These are phyloP conservation scores for Enteromius treurensis DNA, from an alignment of 2,797 vertebrate species.

Conservation along the genomic window DNA sequence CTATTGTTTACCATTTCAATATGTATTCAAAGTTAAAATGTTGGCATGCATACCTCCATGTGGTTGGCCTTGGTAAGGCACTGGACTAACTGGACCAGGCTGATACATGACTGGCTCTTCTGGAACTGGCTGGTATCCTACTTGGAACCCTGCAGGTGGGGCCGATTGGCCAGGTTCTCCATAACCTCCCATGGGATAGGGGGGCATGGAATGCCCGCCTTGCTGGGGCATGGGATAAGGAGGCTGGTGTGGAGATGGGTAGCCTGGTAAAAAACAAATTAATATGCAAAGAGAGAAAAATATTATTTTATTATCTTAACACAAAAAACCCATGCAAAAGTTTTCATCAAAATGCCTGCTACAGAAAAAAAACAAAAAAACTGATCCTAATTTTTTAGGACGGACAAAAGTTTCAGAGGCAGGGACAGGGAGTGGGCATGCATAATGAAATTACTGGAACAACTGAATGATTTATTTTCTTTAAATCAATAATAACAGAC, in stretches of 20 bases:
- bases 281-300: not conserved
- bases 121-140: slow-evolving; percentile 56
- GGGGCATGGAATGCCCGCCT: slow-evolving; percentile 66
- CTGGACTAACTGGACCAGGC: slow-evolving; percentile 66
- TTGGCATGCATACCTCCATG: slow-evolving; percentile 60
- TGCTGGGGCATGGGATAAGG: slow-evolving; percentile 74
- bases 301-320: too few species aligned
- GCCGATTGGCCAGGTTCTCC: slow-evolving; percentile 71
- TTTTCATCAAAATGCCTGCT: too few species aligned
- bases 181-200: slow-evolving; percentile 74
- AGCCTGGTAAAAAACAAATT: slow-evolving; percentile 66
- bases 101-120: slow-evolving; percentile 53
- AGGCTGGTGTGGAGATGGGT: slow-evolving; percentile 71
- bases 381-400: too few species aligned
- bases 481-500: not conserved
- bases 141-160: slow-evolving; percentile 77
- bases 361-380: too few species aligned
- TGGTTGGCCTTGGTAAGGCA: slow-evolving; percentile 45
- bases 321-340: too few species aligned
- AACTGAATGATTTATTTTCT: not conserved
- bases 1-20: not conserved
- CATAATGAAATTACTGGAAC: not conserved
- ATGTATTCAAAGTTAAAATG: too few species aligned
- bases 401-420: too few species aligned
- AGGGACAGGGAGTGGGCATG: not conserved